These are phyloP conservation scores for Psammodynastes pulverulentus DNA, from an alignment of 2,113 vertebrate species.

Conservation along the genomic window DNA sequence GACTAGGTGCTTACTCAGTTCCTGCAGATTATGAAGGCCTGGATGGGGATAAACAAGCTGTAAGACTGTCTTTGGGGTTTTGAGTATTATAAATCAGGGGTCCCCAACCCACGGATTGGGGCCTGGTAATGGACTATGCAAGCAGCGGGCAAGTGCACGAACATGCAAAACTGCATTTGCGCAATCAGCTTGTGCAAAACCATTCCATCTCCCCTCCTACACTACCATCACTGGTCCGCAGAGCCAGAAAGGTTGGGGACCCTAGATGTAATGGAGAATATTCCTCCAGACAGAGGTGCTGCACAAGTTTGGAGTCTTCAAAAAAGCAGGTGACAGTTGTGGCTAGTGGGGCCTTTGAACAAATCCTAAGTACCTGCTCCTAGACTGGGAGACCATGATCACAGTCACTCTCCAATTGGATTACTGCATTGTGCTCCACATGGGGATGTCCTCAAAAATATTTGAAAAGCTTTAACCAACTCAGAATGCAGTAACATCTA, in stretches of 20 bases:
- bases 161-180: not conserved
- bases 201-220: not conserved
- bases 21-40: not conserved
- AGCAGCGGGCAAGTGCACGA: not conserved
- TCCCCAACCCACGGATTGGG: not conserved
- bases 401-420: not conserved
- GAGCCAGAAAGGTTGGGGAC: not conserved
- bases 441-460: not conserved
- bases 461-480: not conserved
- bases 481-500: not conserved
- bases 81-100: not conserved
- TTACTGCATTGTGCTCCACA: not conserved
- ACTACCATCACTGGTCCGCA: not conserved
- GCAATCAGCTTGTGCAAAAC: not conserved
- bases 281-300: not conserved
- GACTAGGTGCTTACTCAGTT: not conserved
- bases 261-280: not conserved
- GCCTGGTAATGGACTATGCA: not conserved
- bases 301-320: not conserved
- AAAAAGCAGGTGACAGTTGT: not conserved
- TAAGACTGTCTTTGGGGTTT: not conserved
- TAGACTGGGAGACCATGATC: not conserved
- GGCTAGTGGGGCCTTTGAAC: not conserved
- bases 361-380: not conserved
- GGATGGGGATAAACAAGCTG: not conserved